phyloP scores from a whole-genome alignment of 2,797 vertebrate species.

The Botia kubotai region DNA sequence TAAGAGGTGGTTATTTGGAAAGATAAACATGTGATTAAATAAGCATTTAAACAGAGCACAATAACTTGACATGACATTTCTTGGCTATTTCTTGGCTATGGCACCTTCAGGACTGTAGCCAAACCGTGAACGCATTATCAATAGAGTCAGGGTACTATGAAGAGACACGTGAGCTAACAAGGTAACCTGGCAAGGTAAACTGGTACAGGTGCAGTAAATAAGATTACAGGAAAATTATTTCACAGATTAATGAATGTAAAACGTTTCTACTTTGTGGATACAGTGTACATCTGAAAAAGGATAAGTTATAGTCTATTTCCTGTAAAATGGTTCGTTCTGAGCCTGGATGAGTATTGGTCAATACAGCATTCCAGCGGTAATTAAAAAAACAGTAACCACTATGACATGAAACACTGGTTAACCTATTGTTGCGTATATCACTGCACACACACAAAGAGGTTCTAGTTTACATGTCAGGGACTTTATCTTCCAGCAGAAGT shows the following conservation, averaged over 20 bases:
- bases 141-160: not conserved
- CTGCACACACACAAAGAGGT: no score
- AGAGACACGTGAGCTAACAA: constrained; percentile 4
- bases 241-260: not conserved
- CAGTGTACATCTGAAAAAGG: no score
- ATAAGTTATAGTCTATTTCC: not conserved
- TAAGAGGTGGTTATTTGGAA: constrained; percentile 49
- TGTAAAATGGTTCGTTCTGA: not conserved
- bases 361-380: no score
- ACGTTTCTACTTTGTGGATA: not conserved
- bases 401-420: no score
- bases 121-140: constrained; percentile 35
- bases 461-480: no score
- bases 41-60: constrained; percentile 53
- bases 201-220: not conserved
- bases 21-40: constrained; percentile 58
- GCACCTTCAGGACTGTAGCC: constrained; percentile 33
- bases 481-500: not conserved
- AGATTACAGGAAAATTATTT: no score
- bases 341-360: not conserved
- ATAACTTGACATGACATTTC: constrained; percentile 61
- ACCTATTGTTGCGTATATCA: no score
- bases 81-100: constrained; percentile 56
- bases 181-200: constrained; percentile 26
- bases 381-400: no score